Evolutionary conservation across 2,888 invertebrate species (phyloP), one percentile per base, ranked within the genome.

Genomic region (Mesochorus sp.): DNA sequence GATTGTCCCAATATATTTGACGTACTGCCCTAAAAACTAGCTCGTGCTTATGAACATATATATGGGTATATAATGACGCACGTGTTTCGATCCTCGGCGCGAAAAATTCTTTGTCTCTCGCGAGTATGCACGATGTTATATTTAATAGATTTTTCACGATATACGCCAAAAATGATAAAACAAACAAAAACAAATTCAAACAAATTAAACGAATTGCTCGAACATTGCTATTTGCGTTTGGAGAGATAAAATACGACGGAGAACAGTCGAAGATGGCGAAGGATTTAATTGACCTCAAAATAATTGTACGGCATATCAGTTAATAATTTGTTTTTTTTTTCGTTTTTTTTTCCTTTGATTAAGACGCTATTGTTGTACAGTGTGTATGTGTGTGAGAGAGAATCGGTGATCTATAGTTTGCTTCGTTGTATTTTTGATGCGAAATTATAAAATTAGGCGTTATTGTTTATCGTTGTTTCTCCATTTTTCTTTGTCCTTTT

Each of bases 281-380:
- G 3, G 42, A 53, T 37, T 14, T 51, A 64, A 51, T 49, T 44
- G 42, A 66, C 31, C 62, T 62, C 70, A 39, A 37, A 37, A 64
- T 76, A 28, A 72, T 44, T 44, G 72, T 26, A n/a, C n/a, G 57
- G 64, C 76, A 76, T 66, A 76, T 71, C 64, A 71, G 70, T 76
- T 76, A n/a, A n/a, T n/a, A n/a, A n/a, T 67, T 53, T 19, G 21
- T 28, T 14, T 71, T 37, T 66, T 59, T 67, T n/a, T 51, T 75
- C n/a, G n/a, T 75, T 37, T 67, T 49, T 24, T 21, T 47, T 21
- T 3, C n/a, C 53, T 12, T 10, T 17, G 8, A 28, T 24, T 12
- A 39, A n/a, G 24, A 28, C 14, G 14, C 17, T 42, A 17, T 53
- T 28, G 37, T 59, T 66, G 17, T 61, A 62, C 57, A 44, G 31